These are phyloP conservation scores for Pagrus major DNA, from an alignment of 2,113 vertebrate species.

Conservation along the genomic window DNA sequence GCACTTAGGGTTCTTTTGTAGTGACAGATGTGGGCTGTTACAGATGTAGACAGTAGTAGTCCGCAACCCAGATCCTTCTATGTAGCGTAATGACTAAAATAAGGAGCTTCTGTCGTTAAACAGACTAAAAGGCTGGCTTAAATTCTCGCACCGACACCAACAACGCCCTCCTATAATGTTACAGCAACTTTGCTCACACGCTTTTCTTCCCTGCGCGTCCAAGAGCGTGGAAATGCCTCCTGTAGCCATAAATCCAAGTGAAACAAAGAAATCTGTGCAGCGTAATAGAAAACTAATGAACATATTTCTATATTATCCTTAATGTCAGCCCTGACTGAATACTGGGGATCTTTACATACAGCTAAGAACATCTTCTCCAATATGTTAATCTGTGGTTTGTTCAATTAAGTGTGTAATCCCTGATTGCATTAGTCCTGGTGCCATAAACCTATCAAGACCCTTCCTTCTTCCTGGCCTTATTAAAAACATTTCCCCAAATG, in stretches of 20 bases:
- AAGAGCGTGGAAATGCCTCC: conserved; percentile 19
- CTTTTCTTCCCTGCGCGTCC: conserved; percentile 24
- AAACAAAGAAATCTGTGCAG: conserved; percentile 33
- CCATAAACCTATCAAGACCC: conserved; percentile 72
- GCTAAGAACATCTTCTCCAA: conserved; percentile 46
- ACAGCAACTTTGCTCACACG: conserved; percentile 24
- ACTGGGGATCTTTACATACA: conserved; percentile 49
- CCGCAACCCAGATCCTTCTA: conserved; percentile 18
- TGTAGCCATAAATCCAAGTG: conserved; percentile 30
- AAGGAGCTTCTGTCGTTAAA: conserved; percentile 18
- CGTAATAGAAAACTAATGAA: conserved; percentile 48
- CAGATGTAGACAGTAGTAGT: conserved; percentile 36
- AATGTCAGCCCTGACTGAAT: conserved; percentile 48
- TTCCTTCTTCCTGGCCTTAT: conserved; percentile 71
- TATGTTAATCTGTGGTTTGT: conserved; percentile 60
- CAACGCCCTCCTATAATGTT: conserved; percentile 13
- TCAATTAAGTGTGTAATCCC: conserved; percentile 69
- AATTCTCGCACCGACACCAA: conserved; percentile 7
- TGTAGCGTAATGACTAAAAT: conserved; percentile 18
- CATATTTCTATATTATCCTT: conserved; percentile 31
- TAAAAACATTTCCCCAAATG: conserved; percentile 79
- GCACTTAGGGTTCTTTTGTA: conserved; percentile 75
- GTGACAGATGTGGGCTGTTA: conserved; percentile 43
- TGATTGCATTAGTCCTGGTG: conserved; percentile 76
- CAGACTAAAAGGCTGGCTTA: conserved; percentile 34